A percentile compares a stretch with the other conserved stretches of the same genome.
Conservation (phyloP, 2,888 invertebrate species). For the Heliconius ismenius region DNA sequence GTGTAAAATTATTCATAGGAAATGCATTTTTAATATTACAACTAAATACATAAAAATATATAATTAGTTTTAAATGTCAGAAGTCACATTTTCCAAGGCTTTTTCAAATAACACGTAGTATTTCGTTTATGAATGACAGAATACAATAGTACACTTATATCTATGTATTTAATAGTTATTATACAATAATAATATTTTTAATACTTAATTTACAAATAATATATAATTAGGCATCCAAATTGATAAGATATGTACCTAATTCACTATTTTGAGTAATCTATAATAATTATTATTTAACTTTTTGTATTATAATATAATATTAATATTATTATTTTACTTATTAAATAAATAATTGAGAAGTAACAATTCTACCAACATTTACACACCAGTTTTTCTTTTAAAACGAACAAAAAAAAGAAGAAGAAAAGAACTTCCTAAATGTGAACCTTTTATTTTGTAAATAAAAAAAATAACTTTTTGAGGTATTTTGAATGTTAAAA, state of each 20-base stretch:
- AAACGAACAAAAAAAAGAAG: too few relatives aligned
- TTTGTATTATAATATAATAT: neutral
- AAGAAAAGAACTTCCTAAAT: too few relatives aligned
- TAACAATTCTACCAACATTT: neutral
- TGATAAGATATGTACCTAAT: too few relatives aligned
- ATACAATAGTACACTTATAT: neutral
- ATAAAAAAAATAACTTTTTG: too few relatives aligned
- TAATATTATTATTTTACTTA: neutral
- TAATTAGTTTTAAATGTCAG: conserved; percentile 10
- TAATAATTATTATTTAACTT: neutral
- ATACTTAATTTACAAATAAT: neutral
- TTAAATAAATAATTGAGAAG: neutral
- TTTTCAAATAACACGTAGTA: neutral
- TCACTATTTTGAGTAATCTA: too few relatives aligned
- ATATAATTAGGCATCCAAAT: too few relatives aligned
- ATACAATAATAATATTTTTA: neutral
- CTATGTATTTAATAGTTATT: neutral
- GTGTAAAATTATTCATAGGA: conserved; percentile 38
- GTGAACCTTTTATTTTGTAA: too few relatives aligned
- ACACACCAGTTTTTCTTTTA: too few relatives aligned
- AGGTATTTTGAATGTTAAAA: too few relatives aligned
- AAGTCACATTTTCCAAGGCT: neutral
- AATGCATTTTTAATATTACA: conserved; percentile 36
- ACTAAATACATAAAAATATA: neutral
- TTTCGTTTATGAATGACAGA: neutral